Percentiles rank a stretch among this genome's conserved stretches.
phyloP scores from a whole-genome alignment of 2,888 invertebrate genomes.

The Hydrotaea cyrtoneurina region DNA sequence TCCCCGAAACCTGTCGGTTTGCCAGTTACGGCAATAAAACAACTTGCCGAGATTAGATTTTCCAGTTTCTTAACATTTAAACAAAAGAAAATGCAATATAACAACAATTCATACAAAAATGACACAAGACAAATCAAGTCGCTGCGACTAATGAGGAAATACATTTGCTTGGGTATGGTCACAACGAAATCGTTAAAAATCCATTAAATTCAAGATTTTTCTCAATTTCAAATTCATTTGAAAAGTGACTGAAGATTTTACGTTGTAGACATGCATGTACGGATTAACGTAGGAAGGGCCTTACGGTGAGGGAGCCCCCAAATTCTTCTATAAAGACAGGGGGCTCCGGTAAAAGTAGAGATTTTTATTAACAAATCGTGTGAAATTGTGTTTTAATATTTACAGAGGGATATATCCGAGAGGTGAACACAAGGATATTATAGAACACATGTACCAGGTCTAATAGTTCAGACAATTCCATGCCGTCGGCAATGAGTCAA shows the following conservation, averaged over 20 bases:
- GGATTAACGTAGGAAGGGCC: neutral
- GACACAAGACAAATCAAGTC: neutral
- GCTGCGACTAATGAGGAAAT: slow-evolving; percentile 2
- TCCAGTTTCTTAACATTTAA: neutral
- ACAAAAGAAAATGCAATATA: neutral
- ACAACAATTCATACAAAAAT: neutral
- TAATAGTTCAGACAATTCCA: too few species aligned
- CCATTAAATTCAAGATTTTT: slow-evolving; percentile 35
- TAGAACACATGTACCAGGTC: too few species aligned
- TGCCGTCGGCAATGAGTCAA: too few species aligned
- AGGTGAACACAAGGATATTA: too few species aligned
- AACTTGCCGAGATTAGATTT: neutral
- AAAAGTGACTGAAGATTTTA: neutral
- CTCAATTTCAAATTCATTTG: slow-evolving; percentile 5
- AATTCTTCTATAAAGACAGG: too few species aligned
- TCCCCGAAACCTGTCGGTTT: too few species aligned
- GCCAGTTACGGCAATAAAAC: too few species aligned
- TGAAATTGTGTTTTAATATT: too few species aligned
- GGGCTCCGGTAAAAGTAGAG: too few species aligned
- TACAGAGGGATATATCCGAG: too few species aligned
- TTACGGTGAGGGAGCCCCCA: neutral
- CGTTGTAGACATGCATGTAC: neutral
- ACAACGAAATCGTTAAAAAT: slow-evolving; percentile 31
- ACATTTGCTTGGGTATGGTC: neutral
- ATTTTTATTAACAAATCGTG: too few species aligned